Evolutionary conservation across 1,140 invertebrate species (phyloP), one percentile per base, ranked within the genome.

Genomic region (Nephila pilipes): DNA sequence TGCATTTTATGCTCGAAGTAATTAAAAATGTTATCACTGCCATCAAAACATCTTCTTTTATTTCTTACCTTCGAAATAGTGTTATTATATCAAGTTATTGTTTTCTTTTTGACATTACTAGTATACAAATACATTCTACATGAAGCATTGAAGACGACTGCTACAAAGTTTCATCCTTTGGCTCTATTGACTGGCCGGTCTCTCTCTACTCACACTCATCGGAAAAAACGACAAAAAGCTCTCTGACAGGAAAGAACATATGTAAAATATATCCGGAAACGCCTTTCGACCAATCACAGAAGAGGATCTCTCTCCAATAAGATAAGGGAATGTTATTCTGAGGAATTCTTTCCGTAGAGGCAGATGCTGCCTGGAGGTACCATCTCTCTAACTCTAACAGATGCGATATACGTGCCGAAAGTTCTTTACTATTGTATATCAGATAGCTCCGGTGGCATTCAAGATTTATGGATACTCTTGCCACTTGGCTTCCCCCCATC

Each of bases 391-490:
- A 75, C 38, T 90, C 88, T 36, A 57, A 57, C 29, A 80, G 65
- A 80, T 88, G 46, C 38, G 32, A 46, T 25, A 29, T 57, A 91
- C 89, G 89, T 91, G 89, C 80, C 79, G 58, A 91, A 91, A 91
- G 89, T 63, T 65, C 57, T 60, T 46, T 58, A 58, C 88, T n/a
- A 32, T 32, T 54, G 89, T 60, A 60, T 63, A 63, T 83, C 63
- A 54, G 89, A 91, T 81, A 91, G 79, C 85, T 87, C 85, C 5
- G 38, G 54, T 36, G 69, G 88, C 89, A 83, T 91, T 91, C 89
- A 91, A 91, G 89, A 91, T 83, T 83, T 91, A 91, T 91, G 89
- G 55, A 63, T 91, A 91, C 75, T 69, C 29, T 46, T 57, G 25
- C 69, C 88, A 80, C 69, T 58, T 88, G 63, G 25, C 54, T 55